Conservation (phyloP, 1,140 invertebrate species). For the Spodoptera litura region DNA sequence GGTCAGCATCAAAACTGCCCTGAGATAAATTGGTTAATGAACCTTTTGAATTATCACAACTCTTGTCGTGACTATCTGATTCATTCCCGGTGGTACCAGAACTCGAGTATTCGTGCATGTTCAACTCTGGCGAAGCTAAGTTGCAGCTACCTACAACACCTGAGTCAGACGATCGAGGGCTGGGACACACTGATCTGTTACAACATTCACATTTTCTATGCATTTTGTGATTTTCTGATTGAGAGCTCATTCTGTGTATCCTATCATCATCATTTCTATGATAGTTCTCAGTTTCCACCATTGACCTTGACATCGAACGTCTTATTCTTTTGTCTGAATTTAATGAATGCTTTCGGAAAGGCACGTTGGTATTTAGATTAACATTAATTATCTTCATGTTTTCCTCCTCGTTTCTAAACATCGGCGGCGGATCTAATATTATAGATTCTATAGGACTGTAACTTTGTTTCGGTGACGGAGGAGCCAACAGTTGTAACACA, state of each 20-base stretch:
- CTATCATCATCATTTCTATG: slow-evolving; percentile 63
- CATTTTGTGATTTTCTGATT: slow-evolving; percentile 71
- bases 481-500: slow-evolving; percentile 75
- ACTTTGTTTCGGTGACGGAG: slow-evolving; percentile 73
- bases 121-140: slow-evolving; percentile 88
- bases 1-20: slow-evolving; percentile 59
- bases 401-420: slow-evolving; percentile 85
- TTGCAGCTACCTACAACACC: slow-evolving; percentile 93
- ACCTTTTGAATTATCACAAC: slow-evolving; percentile 58
- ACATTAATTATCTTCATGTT: slow-evolving; percentile 80
- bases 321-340: slow-evolving; percentile 84
- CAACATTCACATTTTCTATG: slow-evolving; percentile 87
- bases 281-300: slow-evolving; percentile 77
- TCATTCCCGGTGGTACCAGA: slow-evolving; percentile 67
- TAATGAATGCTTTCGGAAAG: slow-evolving; percentile 82
- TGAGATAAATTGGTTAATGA: slow-evolving; percentile 65
- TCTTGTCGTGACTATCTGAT: slow-evolving; percentile 73
- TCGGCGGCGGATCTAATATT: slow-evolving; percentile 86
- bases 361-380: slow-evolving; percentile 76
- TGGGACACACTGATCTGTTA: slow-evolving; percentile 87
- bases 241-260: slow-evolving; percentile 78
- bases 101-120: slow-evolving; percentile 72
- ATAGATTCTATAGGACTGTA: slow-evolving; percentile 67
- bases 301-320: slow-evolving; percentile 78
- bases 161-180: slow-evolving; percentile 92